A percentile compares a stretch with the other conserved stretches of the same genome.
Conservation (phyloP, 2,888 invertebrate genomes). For the Ochropleura plecta region DNA sequence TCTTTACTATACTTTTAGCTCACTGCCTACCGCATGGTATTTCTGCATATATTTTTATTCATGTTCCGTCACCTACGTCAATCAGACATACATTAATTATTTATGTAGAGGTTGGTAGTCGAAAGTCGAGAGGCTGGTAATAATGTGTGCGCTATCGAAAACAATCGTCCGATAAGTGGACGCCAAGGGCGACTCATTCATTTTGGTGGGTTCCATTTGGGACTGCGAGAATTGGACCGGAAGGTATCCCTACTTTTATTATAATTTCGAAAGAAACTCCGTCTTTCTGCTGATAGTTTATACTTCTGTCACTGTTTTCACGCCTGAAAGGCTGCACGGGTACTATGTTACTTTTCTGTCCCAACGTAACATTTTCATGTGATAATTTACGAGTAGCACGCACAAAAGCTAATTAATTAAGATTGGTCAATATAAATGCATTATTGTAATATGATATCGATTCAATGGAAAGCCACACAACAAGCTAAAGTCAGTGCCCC, state of each 20-base stretch:
- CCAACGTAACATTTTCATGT: background rate
- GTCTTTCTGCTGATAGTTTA: background rate
- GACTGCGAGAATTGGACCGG: constrained; percentile 25
- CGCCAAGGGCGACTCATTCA: constrained; percentile 76
- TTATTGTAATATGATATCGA: background rate
- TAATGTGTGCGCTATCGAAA: constrained; percentile 80
- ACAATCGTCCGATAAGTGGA: constrained; percentile 82
- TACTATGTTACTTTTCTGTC: background rate
- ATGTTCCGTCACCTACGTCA: constrained; percentile 67
- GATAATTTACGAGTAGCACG: background rate
- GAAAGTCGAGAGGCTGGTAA: constrained; percentile 77
- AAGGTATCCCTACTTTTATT: background rate
- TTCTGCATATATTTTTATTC: constrained; percentile 55
- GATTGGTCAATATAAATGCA: background rate
- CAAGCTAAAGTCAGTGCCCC: background rate
- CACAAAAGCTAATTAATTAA: background rate
- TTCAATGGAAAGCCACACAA: background rate
- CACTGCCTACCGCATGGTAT: constrained; percentile 29
- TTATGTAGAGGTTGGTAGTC: constrained; percentile 76
- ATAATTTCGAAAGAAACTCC: background rate
- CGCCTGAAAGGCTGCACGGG: background rate
- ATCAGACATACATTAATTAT: constrained; percentile 79
- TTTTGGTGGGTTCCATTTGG: constrained; percentile 67
- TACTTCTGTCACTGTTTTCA: background rate
- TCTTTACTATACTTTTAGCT: too few species aligned